Percentiles rank a stretch among this genome's conserved stretches.
Conservation (phyloP, 2,797 vertebrate species). For the Paguma larvata region DNA sequence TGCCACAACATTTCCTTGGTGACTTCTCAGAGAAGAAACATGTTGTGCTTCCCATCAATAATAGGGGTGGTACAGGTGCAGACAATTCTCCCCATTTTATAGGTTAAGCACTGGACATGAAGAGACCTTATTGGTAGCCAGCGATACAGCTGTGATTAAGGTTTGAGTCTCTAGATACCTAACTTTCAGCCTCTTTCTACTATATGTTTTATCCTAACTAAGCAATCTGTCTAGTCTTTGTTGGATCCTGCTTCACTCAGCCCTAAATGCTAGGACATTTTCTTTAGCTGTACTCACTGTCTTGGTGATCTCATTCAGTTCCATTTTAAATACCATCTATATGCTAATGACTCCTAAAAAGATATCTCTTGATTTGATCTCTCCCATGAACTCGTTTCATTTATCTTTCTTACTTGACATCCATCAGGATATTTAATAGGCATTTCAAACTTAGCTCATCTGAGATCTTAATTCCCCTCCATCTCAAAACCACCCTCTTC, state of each 20-base stretch:
- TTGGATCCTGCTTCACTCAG: background rate
- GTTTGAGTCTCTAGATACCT: background rate
- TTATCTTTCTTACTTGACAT: background rate
- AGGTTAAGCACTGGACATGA: background rate
- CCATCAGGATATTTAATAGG: background rate
- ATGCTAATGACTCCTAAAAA: background rate
- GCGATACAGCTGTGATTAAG: background rate
- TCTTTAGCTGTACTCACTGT: background rate
- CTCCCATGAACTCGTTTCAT: background rate
- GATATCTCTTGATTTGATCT: background rate
- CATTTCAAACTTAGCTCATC: constrained; percentile 35
- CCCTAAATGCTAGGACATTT: background rate
- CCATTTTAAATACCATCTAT: constrained; percentile 2
- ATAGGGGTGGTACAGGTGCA: background rate
- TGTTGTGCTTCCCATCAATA: background rate
- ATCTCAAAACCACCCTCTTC: background rate
- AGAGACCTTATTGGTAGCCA: background rate
- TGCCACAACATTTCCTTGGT: background rate
- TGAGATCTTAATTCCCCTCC: background rate
- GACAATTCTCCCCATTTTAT: background rate
- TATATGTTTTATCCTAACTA: background rate
- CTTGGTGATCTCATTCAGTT: background rate
- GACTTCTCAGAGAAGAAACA: background rate
- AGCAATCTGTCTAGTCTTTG: background rate
- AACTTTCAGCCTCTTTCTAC: background rate